Evolutionary conservation across 1,140 invertebrate species (phyloP), one percentile per base, ranked within the genome.

Genomic region (Tetragnatha versicolor): DNA sequence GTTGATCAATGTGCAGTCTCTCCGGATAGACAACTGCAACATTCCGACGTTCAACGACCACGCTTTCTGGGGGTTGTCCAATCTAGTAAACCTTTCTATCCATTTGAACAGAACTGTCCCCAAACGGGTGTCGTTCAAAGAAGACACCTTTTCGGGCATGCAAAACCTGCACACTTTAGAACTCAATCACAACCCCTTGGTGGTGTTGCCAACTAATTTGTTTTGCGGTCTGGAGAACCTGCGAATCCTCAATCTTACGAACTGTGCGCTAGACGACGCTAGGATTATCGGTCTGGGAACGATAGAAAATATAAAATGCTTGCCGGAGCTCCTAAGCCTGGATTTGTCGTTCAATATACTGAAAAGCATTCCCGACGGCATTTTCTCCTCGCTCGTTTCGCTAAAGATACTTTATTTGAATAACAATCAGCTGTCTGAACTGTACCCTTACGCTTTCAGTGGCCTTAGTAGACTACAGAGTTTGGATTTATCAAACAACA

Each of bases 401-500:
- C 39, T 84, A 29, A 90, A 90, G 76, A 91, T 92, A 82, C 87
- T 96, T 27, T 89, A 91, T 82, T 85, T 97, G 69, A 91, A 94
- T 84, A 90, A 93, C 83, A 97, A 97, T 84, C 91, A 91, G 80
- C 91, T 96, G 76, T 89, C 89, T 17, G 91, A 94, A 82, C 89
- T 96, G 69, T 92, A 91, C 45, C 91, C 91, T 68, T 92, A 93
- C 83, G 90, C 93, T 22, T 88, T 96, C 66, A 88, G 90, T 39
- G 93, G 93, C 6, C 88, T 96, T 35, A 89, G 89, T 12, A 91
- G 91, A 37, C 86, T 96, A 80, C 88, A 91, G 80, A 89, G 93
- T 35, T 88, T 97, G 25, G 95, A 97, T 87, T 88, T 94, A 84
- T 94, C 93, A 61, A 90, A 92, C 84, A 96, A 96, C 84, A 90